A percentile compares a stretch with the other conserved stretches of the same genome.
These are phyloP conservation scores for Digitonthophagus gazella DNA, from an alignment of 2,888 invertebrate species.

Conservation along the genomic window DNA sequence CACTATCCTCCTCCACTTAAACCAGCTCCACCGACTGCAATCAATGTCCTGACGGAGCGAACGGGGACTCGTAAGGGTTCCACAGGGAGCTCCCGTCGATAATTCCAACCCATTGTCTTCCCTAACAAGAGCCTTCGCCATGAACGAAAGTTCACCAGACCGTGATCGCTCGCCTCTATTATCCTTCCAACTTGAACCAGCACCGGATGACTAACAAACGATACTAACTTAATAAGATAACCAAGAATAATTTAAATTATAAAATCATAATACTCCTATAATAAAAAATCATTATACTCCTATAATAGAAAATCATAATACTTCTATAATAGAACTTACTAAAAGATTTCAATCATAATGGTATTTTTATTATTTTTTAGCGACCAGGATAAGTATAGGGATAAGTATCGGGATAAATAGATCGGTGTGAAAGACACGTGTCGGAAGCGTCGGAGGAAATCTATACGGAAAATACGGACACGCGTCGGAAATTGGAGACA, in stretches of 20 bases:
- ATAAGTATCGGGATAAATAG: background rate
- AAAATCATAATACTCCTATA: too few species aligned
- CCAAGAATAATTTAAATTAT: too few species aligned
- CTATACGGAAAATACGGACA: background rate
- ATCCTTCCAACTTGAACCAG: background rate
- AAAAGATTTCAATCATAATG: too few species aligned
- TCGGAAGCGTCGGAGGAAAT: background rate
- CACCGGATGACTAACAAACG: background rate
- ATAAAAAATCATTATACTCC: too few species aligned
- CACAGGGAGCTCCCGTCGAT: slow-evolving; percentile 27
- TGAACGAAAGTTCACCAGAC: slow-evolving; percentile 14
- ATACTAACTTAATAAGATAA: too few species aligned
- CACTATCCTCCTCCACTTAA: background rate
- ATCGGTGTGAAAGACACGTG: background rate
- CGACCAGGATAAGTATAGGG: background rate
- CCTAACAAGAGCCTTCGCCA: slow-evolving; percentile 29
- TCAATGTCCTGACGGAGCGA: slow-evolving; percentile 10
- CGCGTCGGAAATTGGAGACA: background rate
- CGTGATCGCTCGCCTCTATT: background rate
- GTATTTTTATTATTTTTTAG: background rate
- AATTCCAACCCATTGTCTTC: slow-evolving; percentile 30
- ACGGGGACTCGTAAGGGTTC: slow-evolving; percentile 25
- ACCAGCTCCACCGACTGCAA: background rate
- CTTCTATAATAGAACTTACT: too few species aligned
- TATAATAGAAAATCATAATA: too few species aligned